These are phyloP conservation scores for Archips crataeganus DNA, from an alignment of 2,888 invertebrate genomes.

Conservation along the genomic window DNA sequence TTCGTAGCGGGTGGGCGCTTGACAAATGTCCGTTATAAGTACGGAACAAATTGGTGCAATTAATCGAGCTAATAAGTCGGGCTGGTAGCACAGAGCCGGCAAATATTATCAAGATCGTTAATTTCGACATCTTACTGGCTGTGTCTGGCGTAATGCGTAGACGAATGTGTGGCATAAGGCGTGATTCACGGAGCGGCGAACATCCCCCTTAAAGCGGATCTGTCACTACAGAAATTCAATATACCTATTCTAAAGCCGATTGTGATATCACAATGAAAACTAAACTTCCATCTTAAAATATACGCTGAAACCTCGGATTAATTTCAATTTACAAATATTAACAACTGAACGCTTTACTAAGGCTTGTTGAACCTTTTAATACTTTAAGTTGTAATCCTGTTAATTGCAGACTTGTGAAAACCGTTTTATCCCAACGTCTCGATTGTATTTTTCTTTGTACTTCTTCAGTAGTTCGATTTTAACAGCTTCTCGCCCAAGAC, in stretches of 20 bases:
- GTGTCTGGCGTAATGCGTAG: slow-evolving; percentile 57
- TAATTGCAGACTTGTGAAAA: slow-evolving; percentile 46
- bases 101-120: slow-evolving; percentile 85
- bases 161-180: slow-evolving; percentile 64
- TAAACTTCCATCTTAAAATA: neutral
- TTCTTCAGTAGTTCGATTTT: slow-evolving; percentile 50
- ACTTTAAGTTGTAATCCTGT: slow-evolving; percentile 27
- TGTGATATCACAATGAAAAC: neutral
- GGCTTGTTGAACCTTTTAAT: slow-evolving; percentile 1
- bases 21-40: slow-evolving; percentile 84
- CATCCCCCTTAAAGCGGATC: neutral
- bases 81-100: slow-evolving; percentile 79
- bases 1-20: slow-evolving; percentile 75
- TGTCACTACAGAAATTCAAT: slow-evolving; percentile 7
- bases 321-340: neutral
- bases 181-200: slow-evolving; percentile 30
- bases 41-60: slow-evolving; percentile 83
- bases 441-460: slow-evolving; percentile 56
- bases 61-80: slow-evolving; percentile 79
- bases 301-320: neutral
- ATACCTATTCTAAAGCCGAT: slow-evolving; percentile 3
- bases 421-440: slow-evolving; percentile 55
- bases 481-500: slow-evolving; percentile 31
- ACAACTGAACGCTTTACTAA: neutral
- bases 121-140: slow-evolving; percentile 78